Percentiles rank a stretch among this genome's conserved stretches.
Conservation (phyloP, 92 coral and sea anemone genomes). For the Bergia puertoricense region DNA sequence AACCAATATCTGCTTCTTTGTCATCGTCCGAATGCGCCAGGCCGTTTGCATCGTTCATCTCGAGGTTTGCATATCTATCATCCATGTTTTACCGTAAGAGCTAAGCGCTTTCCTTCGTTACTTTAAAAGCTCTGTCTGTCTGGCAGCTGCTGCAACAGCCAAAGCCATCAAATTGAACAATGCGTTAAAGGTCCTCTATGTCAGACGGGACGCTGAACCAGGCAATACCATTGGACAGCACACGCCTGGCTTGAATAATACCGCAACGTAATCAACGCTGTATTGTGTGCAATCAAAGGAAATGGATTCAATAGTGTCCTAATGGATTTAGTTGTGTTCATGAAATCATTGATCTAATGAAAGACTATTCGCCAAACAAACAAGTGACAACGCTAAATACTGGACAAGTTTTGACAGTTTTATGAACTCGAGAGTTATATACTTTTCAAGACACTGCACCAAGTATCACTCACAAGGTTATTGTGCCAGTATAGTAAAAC, state of each 20-base stretch:
- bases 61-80: background rate
- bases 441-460: background rate
- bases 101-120: background rate
- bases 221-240: constrained; percentile 56
- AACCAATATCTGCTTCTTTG: constrained; percentile 78
- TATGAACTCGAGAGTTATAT: constrained; percentile 11
- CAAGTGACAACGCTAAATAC: constrained; percentile 11
- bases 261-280: constrained; percentile 53
- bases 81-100: background rate
- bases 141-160: background rate
- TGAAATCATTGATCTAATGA: background rate
- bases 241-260: constrained; percentile 30
- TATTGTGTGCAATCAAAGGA: constrained; percentile 50
- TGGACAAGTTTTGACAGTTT: constrained; percentile 18
- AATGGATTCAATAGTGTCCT: background rate
- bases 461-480: background rate
- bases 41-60: constrained; percentile 61
- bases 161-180: background rate
- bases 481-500: background rate
- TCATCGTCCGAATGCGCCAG: constrained; percentile 50
- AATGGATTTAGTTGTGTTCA: constrained; percentile 15
- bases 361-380: constrained; percentile 9
- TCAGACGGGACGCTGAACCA: constrained; percentile 64
- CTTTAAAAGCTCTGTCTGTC: background rate
- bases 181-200: background rate